Percentiles rank a stretch among this genome's conserved stretches.
These are phyloP conservation scores for Varanus komodoensis DNA, from an alignment of 2,113 vertebrate species.

Conservation along the genomic window DNA sequence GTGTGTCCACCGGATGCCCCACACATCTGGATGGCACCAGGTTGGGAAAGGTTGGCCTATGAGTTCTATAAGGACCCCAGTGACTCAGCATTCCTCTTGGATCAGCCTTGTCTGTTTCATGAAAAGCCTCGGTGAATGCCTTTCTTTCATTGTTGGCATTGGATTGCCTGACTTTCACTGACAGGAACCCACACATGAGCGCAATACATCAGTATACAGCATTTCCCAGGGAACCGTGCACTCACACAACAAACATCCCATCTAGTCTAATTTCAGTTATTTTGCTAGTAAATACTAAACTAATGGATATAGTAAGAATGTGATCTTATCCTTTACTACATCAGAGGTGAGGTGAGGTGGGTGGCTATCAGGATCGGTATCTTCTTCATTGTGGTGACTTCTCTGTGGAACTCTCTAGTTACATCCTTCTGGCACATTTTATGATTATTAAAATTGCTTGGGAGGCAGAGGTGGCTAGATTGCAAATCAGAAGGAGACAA, in stretches of 20 bases:
- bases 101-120: neutral
- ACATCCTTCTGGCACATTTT: neutral
- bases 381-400: neutral
- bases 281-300: neutral
- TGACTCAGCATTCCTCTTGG: neutral
- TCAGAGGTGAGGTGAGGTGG: neutral
- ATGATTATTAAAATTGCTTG: neutral
- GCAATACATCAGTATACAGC: neutral
- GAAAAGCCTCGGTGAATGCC: neutral
- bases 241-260: neutral
- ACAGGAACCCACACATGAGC: neutral
- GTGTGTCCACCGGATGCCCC: no score
- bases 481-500: no score
- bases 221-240: neutral
- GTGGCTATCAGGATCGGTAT: neutral
- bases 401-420: neutral
- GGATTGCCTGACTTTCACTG: neutral
- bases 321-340: neutral
- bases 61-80: neutral
- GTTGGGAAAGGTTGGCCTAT: neutral
- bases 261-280: neutral
- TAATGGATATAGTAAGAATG: neutral
- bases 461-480: no score
- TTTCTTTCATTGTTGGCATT: neutral
- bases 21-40: no score